A percentile compares a stretch with the other conserved stretches of the same genome.
Evolutionary conservation across 2,888 invertebrate species (phyloP).

Genomic region (Linnaemya tessellans): DNA sequence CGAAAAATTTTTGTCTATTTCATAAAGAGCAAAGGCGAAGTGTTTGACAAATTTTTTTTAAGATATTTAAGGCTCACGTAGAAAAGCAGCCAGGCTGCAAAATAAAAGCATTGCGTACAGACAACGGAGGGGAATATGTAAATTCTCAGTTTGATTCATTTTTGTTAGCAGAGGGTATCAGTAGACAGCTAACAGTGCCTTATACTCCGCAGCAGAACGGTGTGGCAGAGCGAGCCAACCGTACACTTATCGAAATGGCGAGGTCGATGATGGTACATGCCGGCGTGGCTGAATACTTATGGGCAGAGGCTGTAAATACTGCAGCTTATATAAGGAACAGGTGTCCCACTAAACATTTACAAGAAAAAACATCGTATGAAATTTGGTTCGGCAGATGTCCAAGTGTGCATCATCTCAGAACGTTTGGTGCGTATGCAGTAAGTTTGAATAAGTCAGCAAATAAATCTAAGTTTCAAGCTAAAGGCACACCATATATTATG

Average conservation of each 20-base stretch:
- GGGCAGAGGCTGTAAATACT: constrained; percentile 41
- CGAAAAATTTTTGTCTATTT: too few species aligned
- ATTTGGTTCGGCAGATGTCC: constrained; percentile 70
- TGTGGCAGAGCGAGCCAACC: constrained; percentile 51
- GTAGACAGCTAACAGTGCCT: too few species aligned
- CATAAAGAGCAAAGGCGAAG: too few species aligned
- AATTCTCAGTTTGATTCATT: too few species aligned
- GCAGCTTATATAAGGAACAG: constrained; percentile 40
- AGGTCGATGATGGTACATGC: constrained; percentile 49
- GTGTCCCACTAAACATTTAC: constrained; percentile 39
- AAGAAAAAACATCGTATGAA: constrained; percentile 74
- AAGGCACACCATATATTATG: too few species aligned
- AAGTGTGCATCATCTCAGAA: constrained; percentile 62
- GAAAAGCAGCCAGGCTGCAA: constrained; percentile 56
- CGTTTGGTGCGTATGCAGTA: too few species aligned
- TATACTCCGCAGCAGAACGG: constrained; percentile 66
- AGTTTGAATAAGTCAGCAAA: too few species aligned
- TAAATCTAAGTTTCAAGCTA: too few species aligned
- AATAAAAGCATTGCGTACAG: too few species aligned
- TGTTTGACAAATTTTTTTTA: constrained; percentile 24
- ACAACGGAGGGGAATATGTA: too few species aligned
- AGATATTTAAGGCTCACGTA: constrained; percentile 13
- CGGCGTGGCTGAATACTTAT: constrained; percentile 12
- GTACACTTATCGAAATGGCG: constrained; percentile 55
- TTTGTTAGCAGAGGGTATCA: too few species aligned